These are phyloP conservation scores for Amia ocellicauda DNA, from an alignment of 2,113 vertebrate genomes.

Conservation along the genomic window DNA sequence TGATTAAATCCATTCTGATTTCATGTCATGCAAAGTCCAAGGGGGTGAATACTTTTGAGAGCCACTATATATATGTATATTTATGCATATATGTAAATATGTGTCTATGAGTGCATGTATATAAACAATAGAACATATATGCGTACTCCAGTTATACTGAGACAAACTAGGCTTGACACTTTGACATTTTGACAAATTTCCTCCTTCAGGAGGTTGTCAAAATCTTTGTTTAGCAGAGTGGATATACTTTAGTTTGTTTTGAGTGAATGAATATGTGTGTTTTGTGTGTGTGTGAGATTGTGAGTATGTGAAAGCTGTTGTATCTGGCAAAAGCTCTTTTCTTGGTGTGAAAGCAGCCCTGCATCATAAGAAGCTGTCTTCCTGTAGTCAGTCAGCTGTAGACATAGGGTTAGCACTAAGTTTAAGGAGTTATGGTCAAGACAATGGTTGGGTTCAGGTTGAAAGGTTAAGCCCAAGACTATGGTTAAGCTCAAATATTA, in stretches of 20 bases:
- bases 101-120: not conserved
- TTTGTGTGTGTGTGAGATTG: not conserved
- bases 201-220: slow-evolving; percentile 40
- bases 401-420: too few relatives aligned
- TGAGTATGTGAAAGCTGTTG: not conserved
- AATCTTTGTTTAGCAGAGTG: slow-evolving; percentile 13
- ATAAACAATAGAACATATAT: slow-evolving; percentile 36
- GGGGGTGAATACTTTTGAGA: too few relatives aligned
- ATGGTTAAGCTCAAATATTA: too few relatives aligned
- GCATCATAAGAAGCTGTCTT: too few relatives aligned
- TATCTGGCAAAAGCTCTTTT: not conserved
- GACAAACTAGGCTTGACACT: slow-evolving; percentile 43
- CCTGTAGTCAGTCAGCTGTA: too few relatives aligned
- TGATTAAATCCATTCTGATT: too few relatives aligned
- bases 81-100: too few relatives aligned
- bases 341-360: not conserved
- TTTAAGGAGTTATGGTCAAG: too few relatives aligned
- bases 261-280: not conserved
- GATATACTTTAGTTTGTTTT: not conserved
- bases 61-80: too few relatives aligned
- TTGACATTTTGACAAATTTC: slow-evolving; percentile 41
- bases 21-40: too few relatives aligned
- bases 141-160: slow-evolving; percentile 31
- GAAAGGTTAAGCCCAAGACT: too few relatives aligned
- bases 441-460: too few relatives aligned